phyloP scores from a whole-genome alignment of 2,797 vertebrate species.

The Gymnoscopelus braueri region DNA sequence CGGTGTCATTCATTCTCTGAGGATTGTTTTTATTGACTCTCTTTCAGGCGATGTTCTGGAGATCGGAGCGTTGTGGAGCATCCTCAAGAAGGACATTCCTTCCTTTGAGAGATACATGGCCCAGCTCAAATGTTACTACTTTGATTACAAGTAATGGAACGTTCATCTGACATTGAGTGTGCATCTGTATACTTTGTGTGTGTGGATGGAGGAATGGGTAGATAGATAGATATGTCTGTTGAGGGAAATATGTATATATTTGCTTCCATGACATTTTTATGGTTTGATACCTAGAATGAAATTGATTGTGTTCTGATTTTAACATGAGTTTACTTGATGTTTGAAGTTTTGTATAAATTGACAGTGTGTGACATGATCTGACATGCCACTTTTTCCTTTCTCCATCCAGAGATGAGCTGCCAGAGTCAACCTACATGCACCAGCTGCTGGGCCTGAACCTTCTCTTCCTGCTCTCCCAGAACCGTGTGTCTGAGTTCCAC shows the following conservation, averaged over 20 bases:
- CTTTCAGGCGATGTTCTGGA: conserved; percentile 92
- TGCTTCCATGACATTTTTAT: no score
- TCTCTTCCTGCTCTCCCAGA: conserved; percentile 96
- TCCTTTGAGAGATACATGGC: conserved; percentile 97
- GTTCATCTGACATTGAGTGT: no score
- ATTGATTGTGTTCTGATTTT: not conserved
- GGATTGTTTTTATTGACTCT: not conserved
- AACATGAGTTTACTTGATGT: not conserved
- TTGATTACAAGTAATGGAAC: conserved; percentile 92
- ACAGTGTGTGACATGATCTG: not conserved
- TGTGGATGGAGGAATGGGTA: no score
- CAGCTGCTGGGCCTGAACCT: conserved; percentile 94
- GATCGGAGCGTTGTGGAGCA: conserved; percentile 95
- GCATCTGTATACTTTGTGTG: no score
- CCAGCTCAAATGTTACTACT: conserved; percentile 97
- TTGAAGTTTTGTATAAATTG: no score
- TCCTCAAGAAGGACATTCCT: conserved; percentile 94
- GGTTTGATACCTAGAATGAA: no score
- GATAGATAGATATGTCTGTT: no score
- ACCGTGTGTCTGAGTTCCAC: conserved; percentile 96
- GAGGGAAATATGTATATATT: no score
- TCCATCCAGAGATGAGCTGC: conserved; percentile 86
- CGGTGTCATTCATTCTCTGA: no score
- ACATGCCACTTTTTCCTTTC: not conserved
- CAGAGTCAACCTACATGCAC: conserved; percentile 92